phyloP scores from a whole-genome alignment of 2,113 vertebrate genomes.

The Nothoprocta pentlandii region DNA sequence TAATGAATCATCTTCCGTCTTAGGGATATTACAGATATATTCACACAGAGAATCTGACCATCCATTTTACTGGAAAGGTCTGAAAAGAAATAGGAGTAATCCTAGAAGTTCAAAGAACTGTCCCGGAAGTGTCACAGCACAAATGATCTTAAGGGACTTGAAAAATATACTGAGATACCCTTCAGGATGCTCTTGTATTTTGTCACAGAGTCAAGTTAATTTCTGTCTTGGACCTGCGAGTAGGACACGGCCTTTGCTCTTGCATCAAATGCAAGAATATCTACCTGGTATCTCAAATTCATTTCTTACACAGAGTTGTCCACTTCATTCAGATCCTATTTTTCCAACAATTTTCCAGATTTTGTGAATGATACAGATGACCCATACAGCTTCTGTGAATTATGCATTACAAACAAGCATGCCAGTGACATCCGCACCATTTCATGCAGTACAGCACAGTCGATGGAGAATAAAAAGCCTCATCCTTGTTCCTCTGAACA shows the following conservation, averaged over 20 bases:
- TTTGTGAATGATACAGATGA: background rate
- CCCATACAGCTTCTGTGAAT: background rate
- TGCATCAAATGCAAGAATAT: background rate
- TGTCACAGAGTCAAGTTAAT: background rate
- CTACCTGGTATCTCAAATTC: background rate
- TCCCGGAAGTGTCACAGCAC: background rate
- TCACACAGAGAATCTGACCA: background rate
- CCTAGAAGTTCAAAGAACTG: background rate
- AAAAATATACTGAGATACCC: background rate
- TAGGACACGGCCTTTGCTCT: background rate
- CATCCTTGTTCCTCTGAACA: background rate
- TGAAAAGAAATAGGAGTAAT: background rate
- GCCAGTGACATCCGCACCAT: background rate
- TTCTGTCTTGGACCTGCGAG: background rate
- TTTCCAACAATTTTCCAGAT: background rate
- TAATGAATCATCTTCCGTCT: background rate
- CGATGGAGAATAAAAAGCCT: background rate
- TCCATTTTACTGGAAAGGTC: background rate
- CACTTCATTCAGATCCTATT: background rate
- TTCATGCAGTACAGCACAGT: background rate
- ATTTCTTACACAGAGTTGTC: background rate
- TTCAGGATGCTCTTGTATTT: background rate
- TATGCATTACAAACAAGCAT: background rate
- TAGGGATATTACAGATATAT: background rate
- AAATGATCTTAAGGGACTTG: rapidly evolving